phyloP scores from a whole-genome alignment of 2,113 vertebrate species.

The Brachyhypopomus occidentalis region DNA sequence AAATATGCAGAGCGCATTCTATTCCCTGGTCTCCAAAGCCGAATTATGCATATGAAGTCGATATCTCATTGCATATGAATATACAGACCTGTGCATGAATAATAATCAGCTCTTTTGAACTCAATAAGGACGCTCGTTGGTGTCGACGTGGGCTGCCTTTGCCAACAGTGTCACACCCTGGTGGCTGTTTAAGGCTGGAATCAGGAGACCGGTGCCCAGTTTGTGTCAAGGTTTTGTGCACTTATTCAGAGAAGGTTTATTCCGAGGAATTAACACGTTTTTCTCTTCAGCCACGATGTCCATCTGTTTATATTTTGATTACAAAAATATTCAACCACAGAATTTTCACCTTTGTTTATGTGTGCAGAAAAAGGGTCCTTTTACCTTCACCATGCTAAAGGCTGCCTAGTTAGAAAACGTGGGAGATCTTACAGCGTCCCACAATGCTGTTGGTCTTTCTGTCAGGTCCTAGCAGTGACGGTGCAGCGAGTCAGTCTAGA shows the following conservation, averaged over 20 bases:
- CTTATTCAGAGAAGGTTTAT: not conserved
- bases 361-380: too few species aligned
- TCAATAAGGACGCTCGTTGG: slow-evolving; percentile 51
- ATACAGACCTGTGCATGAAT: slow-evolving; percentile 17
- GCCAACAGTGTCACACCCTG: not conserved
- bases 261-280: too few species aligned
- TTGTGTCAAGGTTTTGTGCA: not conserved
- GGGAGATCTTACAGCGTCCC: not conserved
- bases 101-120: slow-evolving; percentile 50
- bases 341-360: too few species aligned
- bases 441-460: slow-evolving; percentile 13
- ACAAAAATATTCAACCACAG: too few species aligned
- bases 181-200: not conserved
- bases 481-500: slow-evolving; percentile 84
- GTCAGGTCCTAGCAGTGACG: slow-evolving; percentile 79
- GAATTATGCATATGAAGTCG: slow-evolving; percentile 57
- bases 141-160: slow-evolving; percentile 46
- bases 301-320: too few species aligned
- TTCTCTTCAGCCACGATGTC: too few species aligned
- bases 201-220: not conserved
- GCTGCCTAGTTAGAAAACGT: too few species aligned
- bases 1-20: slow-evolving; percentile 34
- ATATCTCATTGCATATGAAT: slow-evolving; percentile 38
- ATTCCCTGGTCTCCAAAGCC: slow-evolving; percentile 53
- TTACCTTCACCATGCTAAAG: too few species aligned